Conservation (phyloP, 2,888 invertebrate species). For the Mesorhabditis spiculigera region DNA sequence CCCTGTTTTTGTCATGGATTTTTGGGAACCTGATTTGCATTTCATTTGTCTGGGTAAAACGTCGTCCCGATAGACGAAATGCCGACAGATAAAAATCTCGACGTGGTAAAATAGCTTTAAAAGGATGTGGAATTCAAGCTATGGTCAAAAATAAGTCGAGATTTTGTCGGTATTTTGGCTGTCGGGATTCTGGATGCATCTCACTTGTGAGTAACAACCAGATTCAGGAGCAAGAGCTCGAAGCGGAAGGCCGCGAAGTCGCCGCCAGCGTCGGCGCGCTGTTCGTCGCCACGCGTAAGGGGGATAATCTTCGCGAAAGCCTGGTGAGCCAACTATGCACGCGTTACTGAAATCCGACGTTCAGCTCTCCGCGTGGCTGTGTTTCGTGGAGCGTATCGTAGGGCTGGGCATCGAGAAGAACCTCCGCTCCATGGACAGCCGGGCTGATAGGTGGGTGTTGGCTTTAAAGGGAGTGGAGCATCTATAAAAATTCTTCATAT, state of each 20-base stretch:
- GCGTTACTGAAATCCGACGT: background rate
- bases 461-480: background rate
- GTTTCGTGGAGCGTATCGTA: background rate
- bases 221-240: constrained; percentile 16
- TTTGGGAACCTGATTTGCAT: too few species aligned
- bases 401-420: background rate
- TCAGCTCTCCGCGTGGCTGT: background rate
- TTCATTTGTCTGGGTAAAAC: too few species aligned
- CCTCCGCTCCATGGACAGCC: background rate
- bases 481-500: too few species aligned
- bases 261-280: constrained; percentile 33
- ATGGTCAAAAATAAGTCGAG: too few species aligned
- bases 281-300: constrained; percentile 17
- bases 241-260: constrained; percentile 28
- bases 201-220: constrained; percentile 2
- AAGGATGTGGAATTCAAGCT: too few species aligned
- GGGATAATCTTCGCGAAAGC: too few species aligned
- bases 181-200: too few species aligned
- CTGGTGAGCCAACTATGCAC: background rate
- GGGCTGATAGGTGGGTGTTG: background rate
- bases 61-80: too few species aligned
- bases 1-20: too few species aligned
- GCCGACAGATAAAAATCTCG: too few species aligned
- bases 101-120: too few species aligned
- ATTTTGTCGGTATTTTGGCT: too few species aligned